phyloP scores from a whole-genome alignment of 2,113 vertebrate species.

The Azemiops feae region DNA sequence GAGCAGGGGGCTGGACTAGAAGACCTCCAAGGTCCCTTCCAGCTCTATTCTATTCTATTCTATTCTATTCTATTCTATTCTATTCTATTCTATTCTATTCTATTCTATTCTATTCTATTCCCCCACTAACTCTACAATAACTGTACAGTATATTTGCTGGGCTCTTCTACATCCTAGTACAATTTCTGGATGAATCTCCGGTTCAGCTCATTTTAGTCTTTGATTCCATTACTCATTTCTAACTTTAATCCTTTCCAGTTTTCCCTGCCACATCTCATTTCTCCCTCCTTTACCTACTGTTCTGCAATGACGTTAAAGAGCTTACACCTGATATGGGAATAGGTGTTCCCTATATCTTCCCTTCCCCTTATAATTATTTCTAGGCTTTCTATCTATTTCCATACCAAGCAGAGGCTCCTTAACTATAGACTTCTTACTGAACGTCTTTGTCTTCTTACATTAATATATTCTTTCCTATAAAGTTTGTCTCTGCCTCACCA shows the following conservation, averaged over 20 bases:
- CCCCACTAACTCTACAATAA: too few species aligned
- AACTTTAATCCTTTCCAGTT: background rate
- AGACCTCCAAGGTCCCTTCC: too few species aligned
- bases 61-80: too few species aligned
- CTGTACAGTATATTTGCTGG: too few species aligned
- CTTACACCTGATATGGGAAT: background rate
- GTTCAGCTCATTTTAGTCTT: background rate
- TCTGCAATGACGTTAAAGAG: background rate
- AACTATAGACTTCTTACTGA: background rate
- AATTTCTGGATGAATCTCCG: too few species aligned
- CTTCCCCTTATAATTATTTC: background rate
- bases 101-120: too few species aligned
- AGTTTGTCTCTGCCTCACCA: background rate
- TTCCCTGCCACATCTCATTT: background rate
- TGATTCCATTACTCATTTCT: background rate
- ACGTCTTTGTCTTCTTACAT: background rate
- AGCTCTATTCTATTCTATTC: too few species aligned
- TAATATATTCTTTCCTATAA: background rate
- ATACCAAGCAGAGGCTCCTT: background rate
- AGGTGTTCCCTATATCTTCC: background rate
- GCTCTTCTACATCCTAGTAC: too few species aligned
- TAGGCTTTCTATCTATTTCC: background rate
- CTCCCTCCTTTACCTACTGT: background rate
- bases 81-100: too few species aligned
- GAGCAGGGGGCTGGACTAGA: too few species aligned